Base-by-base conservation (phyloP, 2,888 invertebrate species). In the Drosophila mulleri region DNA sequence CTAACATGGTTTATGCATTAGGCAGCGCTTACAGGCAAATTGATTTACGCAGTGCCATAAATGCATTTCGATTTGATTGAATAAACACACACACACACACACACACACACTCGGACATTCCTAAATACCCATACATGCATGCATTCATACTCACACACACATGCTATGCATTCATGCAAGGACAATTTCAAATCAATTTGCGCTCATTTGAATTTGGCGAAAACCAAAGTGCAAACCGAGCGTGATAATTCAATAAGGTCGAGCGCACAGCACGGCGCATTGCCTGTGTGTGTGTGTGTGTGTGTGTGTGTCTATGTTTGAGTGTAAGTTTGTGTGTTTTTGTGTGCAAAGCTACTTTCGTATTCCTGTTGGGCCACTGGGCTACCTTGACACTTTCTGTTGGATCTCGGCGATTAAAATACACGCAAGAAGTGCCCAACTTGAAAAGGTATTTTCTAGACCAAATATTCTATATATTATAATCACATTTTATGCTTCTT, bases 181-280 rank as follows among this genome's bases (percentile, higher is more conserved):
- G 72, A 71, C 80, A 76, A 82, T 86, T 78, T 72, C 69, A 77
- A 80, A 81, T 75, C 76, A 86, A 88, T 88, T 88, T 86, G 65
- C 74, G 69, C 68, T 73, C 72, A 88, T 82, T 84, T 83, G 77
- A 82, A 78, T 78, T 83, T 67, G 70, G 60, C 67, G 53, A 66
- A 73, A 81, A 72, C 68, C 81, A 78, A 82, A 81, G 74, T 75
- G 67, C 52, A 81, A 88, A 77, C 85, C 78, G 78, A 88, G 90
- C 88, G 80, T 88, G 80, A 75, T 74, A 78, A 88, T 88, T 85
- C 78, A 79, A 75, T 75, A 75, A 77, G 77, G 80, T 78, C 72
- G 74, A 83, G 73, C 67, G 78, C 82, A 75, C 74, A 62, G 41
- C 59, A 56, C 47, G 18, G n/a, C 23, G 6, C 2, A n/a, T 26